Evolutionary conservation across 1,140 invertebrate species (phyloP).

Genomic region (Conus ventricosus): DNA sequence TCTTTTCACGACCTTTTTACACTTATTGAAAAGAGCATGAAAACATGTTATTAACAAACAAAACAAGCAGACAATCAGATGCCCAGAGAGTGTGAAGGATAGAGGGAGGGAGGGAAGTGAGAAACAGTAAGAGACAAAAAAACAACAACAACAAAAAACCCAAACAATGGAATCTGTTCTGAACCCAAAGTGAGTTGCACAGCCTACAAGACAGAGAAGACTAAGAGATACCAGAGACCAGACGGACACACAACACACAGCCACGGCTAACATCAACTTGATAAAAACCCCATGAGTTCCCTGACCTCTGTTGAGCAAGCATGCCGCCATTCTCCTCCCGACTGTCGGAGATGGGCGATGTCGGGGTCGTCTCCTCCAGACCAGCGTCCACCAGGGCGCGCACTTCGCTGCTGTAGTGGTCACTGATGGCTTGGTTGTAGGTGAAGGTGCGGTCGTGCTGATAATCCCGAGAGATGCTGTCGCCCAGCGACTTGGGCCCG

Average conservation of each 20-base stretch:
- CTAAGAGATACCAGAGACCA: no score
- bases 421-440: slow-evolving; percentile 24
- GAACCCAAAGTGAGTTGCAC: no score
- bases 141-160: no score
- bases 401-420: slow-evolving; percentile 34
- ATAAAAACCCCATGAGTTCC: no score
- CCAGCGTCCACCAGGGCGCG: slow-evolving; percentile 37
- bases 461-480: slow-evolving; percentile 14
- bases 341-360: background rate
- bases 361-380: background rate
- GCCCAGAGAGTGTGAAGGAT: background rate
- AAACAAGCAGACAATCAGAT: background rate
- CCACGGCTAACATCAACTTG: no score
- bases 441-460: slow-evolving; percentile 30
- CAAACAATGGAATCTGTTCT: no score
- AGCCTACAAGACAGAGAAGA: no score
- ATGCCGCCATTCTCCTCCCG: slow-evolving; percentile 13
- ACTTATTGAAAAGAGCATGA: no score
- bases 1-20: no score
- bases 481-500: background rate
- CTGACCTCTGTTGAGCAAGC: slow-evolving; percentile 31
- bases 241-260: no score
- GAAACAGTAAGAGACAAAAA: no score
- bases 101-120: slow-evolving; percentile 24
- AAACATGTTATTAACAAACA: no score